Base-by-base conservation (phyloP, 2,888 invertebrate genomes). In the Diarsia mendica region DNA sequence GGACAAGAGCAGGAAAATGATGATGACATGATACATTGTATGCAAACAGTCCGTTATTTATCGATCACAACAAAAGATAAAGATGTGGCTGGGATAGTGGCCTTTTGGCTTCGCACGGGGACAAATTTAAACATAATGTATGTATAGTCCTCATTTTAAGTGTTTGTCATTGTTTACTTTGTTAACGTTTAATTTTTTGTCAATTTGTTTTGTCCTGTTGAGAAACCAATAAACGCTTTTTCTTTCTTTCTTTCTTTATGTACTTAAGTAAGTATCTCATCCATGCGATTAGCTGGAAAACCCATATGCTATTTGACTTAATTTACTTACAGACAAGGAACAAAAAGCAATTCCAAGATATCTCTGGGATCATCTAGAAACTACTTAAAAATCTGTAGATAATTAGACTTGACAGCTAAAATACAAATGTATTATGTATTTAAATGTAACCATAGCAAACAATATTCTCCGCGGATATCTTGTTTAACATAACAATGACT, bases 401-500 rank as follows among this genome's bases (percentile, higher is more conserved):
- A 51, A 51, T 51, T n/a, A 13, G 13, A 58, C 65, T 11, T 49
- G 15, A 28, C 58, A 55, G 20, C 46, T 39, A 53, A 53, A 61
- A 53, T 55, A 65, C 15, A 18, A n/a, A n/a, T 11, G 44, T 60
- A 49, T 49, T 58, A 18, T 18, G 44, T 60, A n/a, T 61, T 51
- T 11, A 20, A 67, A 68, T 20, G 46, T 15, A 71, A 69, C 33
- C 18, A 53, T 53, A 66, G 70, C 61, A 64, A 71, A 71, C 23
- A 48, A 33, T 69, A 68, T 69, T 66, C n/a, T 60, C 55, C 15
- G 20, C n/a, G 48, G 60, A 13, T 6, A 64, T 60, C 66, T 64
- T 58, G 46, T 73, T 72, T 69, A 70, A 67, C 70, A 72, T 64
- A 71, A 75, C 51, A 78, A 77, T 44, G 49, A 60, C 60, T 46